Percentiles rank a stretch among this genome's conserved stretches.
Evolutionary conservation across 2,113 vertebrate genomes (phyloP).

Genomic region (Porphyrio hochstetteri): DNA sequence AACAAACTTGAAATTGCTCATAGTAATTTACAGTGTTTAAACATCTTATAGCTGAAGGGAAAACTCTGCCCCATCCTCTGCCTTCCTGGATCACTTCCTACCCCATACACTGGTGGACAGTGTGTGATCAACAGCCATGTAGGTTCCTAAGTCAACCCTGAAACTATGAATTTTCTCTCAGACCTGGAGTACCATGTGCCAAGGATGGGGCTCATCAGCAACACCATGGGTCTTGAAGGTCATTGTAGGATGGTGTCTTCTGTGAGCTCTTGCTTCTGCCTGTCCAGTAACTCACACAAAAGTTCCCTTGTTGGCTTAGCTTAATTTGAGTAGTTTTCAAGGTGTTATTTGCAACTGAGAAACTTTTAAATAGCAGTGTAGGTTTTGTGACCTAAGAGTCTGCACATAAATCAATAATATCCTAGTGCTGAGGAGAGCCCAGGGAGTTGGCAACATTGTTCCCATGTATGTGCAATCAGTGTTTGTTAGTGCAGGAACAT

Average conservation of each 20-base stretch:
- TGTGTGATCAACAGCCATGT: not conserved
- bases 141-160: not conserved
- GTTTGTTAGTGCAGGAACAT: not conserved
- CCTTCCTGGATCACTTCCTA: not conserved
- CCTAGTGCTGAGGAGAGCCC: not conserved
- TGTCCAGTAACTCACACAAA: not conserved
- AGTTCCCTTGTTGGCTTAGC: not conserved
- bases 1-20: not conserved
- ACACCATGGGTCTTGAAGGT: not conserved
- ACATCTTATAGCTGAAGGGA: not conserved
- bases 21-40: not conserved
- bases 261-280: not conserved
- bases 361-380: not conserved
- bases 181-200: not conserved
- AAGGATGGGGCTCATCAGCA: not conserved
- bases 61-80: not conserved
- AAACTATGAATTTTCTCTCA: not conserved
- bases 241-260: not conserved
- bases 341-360: not conserved
- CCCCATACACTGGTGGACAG: not conserved
- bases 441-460: not conserved
- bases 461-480: not conserved
- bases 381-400: not conserved
- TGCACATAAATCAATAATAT: not conserved
- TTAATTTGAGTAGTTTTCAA: not conserved